Percentiles rank a stretch among this genome's conserved stretches.
phyloP scores from a whole-genome alignment of 2,113 vertebrate genomes.

The Alaudala cheleensis region DNA sequence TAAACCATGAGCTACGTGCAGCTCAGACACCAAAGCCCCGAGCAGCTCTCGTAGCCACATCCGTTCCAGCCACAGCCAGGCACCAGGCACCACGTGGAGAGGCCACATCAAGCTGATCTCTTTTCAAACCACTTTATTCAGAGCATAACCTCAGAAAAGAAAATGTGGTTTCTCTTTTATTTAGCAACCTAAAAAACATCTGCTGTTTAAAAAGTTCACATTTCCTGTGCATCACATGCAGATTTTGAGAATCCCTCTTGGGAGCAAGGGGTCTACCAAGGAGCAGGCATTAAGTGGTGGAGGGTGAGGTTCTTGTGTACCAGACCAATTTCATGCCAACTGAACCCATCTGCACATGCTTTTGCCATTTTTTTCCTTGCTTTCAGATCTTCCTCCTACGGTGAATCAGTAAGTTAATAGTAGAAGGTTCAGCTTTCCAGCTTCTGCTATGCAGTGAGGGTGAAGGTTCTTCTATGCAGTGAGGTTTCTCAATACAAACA shows the following conservation, averaged over 20 bases:
- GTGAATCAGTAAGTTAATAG: not conserved
- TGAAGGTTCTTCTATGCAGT: not conserved
- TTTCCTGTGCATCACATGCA: not conserved
- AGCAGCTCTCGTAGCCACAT: not conserved
- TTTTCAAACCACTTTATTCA: not conserved
- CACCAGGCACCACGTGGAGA: not conserved
- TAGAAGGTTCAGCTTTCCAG: not conserved
- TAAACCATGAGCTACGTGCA: rapidly evolving
- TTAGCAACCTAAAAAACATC: not conserved
- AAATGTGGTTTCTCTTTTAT: not conserved
- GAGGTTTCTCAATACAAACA: not conserved
- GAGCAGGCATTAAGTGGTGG: rapidly evolving
- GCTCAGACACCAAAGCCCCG: not conserved
- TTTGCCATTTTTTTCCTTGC: not conserved
- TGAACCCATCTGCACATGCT: not conserved
- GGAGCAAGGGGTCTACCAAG: not conserved
- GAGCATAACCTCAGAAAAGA: not conserved
- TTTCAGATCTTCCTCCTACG: not conserved
- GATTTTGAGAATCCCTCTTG: not conserved
- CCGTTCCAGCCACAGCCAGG: not conserved
- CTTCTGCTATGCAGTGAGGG: not conserved
- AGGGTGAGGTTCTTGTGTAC: not conserved
- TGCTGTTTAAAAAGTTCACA: not conserved
- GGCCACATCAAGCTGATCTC: not conserved
- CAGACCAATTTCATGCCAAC: not conserved